phyloP scores from a whole-genome alignment of 2,797 vertebrate genomes.

The Meriones psammophilus region DNA sequence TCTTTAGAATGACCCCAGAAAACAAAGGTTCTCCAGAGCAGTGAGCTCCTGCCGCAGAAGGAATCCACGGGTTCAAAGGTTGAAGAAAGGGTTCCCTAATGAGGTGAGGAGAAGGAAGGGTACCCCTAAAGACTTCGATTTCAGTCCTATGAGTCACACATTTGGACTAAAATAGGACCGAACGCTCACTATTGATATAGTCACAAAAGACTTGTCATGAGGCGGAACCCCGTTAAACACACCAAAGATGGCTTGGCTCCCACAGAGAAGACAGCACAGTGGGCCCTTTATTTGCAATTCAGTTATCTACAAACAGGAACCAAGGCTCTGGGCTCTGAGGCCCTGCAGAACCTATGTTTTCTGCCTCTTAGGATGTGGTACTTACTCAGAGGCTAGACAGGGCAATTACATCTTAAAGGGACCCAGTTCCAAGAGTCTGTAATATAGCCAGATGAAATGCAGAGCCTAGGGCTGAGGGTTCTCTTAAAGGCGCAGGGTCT shows the following conservation, averaged over 20 bases:
- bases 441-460: not conserved
- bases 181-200: not conserved
- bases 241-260: not conserved
- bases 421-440: slow-evolving; percentile 14
- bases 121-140: not conserved
- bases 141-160: not conserved
- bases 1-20: not conserved
- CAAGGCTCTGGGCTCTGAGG: no score
- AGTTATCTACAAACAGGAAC: not conserved
- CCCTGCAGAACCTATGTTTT: not conserved
- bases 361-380: not conserved
- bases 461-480: not conserved
- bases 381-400: not conserved
- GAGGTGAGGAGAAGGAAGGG: not conserved
- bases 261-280: not conserved
- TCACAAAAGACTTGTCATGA: not conserved
- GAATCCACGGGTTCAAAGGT: not conserved
- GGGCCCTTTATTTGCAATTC: not conserved
- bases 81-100: not conserved
- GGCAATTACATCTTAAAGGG: not conserved
- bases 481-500: not conserved
- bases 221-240: not conserved
- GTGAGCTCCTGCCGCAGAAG: not conserved
- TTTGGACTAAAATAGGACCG: not conserved
- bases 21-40: not conserved